Percentiles rank a stretch among this genome's conserved stretches.
Evolutionary conservation across 64 coral and sea anemone genomes (phyloP).

Genomic region (Montipora efflorescens): DNA sequence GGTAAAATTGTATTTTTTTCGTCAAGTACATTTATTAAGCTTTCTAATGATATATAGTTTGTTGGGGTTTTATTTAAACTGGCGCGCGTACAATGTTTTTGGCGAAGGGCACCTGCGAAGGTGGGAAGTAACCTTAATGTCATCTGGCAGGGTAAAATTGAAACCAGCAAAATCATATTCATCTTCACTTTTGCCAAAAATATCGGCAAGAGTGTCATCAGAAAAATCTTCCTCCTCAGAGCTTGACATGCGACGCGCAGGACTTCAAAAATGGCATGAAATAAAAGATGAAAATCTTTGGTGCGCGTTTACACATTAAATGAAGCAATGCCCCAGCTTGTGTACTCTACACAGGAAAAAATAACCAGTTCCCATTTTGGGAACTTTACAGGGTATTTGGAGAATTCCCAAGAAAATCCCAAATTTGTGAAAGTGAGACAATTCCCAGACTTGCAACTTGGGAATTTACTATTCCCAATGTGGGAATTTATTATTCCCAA

Average conservation of each 20-base stretch:
- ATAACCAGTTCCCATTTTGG: constrained; percentile 2
- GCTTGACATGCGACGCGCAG: not conserved
- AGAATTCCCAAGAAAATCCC: constrained; percentile 14
- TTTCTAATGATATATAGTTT: too few species aligned
- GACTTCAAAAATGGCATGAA: not conserved
- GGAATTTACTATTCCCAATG: constrained; percentile 4
- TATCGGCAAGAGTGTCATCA: not conserved
- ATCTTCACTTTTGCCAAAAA: constrained; percentile 15
- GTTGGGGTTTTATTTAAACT: too few species aligned
- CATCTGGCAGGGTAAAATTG: constrained; percentile 3
- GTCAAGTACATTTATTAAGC: too few species aligned
- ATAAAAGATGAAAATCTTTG: too few species aligned
- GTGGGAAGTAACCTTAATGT: not conserved
- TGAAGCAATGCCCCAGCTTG: too few species aligned
- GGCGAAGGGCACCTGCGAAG: too few species aligned
- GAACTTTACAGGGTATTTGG: not conserved
- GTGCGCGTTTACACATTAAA: too few species aligned
- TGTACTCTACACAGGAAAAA: not conserved
- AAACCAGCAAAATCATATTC: constrained; percentile 23
- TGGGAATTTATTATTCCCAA: not conserved
- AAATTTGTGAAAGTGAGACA: constrained; percentile 11
- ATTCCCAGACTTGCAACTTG: constrained; percentile 10
- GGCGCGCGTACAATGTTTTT: too few species aligned
- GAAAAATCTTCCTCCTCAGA: constrained; percentile 26
- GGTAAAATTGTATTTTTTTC: too few species aligned